Conservation (phyloP, 1,140 invertebrate genomes). For the Berghia stephanieae region DNA sequence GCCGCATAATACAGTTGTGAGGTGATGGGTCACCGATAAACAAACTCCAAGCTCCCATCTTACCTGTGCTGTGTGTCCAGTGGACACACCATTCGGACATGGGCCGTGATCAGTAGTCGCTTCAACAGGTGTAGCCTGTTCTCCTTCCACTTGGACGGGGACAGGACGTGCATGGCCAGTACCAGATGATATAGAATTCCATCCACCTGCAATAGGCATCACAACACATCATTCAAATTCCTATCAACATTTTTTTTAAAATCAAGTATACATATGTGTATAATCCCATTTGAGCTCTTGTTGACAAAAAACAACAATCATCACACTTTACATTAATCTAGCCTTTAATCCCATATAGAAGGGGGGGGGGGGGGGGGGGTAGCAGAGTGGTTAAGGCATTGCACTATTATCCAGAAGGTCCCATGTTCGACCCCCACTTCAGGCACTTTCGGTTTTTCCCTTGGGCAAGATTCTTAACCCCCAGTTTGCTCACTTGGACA, state of each 20-base stretch:
- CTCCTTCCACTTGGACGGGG: slow-evolving; percentile 75
- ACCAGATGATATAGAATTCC: slow-evolving; percentile 87
- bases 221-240: neutral
- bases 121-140: slow-evolving; percentile 78
- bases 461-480: too few relatives aligned
- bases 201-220: slow-evolving; percentile 72
- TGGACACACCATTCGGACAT: slow-evolving; percentile 72
- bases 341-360: too few relatives aligned
- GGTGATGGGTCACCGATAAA: neutral
- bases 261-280: neutral
- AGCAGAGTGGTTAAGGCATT: too few relatives aligned
- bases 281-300: too few relatives aligned
- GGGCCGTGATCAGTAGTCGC: slow-evolving; percentile 81
- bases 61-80: slow-evolving; percentile 48
- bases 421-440: too few relatives aligned
- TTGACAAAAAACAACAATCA: neutral
- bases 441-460: too few relatives aligned
- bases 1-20: neutral
- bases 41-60: slow-evolving; percentile 37
- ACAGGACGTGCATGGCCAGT: slow-evolving; percentile 81
- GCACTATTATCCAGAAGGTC: too few relatives aligned
- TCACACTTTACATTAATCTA: too few relatives aligned
- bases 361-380: too few relatives aligned
- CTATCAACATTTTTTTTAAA: neutral
- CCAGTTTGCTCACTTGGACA: too few relatives aligned